Conservation (phyloP, 2,888 invertebrate species). For the Sacculina carcini region DNA sequence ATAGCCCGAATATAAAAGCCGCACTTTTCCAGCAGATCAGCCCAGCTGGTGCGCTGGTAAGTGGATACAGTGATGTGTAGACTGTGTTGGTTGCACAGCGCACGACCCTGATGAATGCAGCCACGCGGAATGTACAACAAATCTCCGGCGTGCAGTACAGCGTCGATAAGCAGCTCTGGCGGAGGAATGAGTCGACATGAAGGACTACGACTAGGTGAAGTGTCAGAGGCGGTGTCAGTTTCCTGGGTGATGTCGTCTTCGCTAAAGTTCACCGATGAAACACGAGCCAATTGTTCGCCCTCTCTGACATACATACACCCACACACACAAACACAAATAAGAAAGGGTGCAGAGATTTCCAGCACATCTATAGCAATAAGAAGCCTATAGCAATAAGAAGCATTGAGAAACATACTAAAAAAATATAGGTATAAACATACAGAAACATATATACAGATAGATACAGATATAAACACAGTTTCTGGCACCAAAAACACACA, state of each 20-base stretch:
- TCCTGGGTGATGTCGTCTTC: slow-evolving; percentile 38
- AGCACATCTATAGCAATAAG: no score
- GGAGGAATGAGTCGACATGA: no score
- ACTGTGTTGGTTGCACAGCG: slow-evolving; percentile 53
- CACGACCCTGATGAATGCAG: slow-evolving; percentile 28
- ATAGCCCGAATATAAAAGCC: no score
- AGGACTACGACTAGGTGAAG: no score
- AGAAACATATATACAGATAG: neutral
- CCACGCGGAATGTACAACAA: slow-evolving; percentile 62
- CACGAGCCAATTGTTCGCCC: slow-evolving; percentile 44
- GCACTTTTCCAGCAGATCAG: slow-evolving; percentile 53
- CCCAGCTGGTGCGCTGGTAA: slow-evolving; percentile 71
- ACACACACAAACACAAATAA: no score
- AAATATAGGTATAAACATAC: neutral
- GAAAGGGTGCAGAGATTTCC: no score
- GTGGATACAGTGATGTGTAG: slow-evolving; percentile 80
- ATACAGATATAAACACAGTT: neutral
- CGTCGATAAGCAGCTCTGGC: slow-evolving; percentile 53
- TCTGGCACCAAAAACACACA: no score
- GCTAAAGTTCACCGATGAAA: slow-evolving; percentile 50
- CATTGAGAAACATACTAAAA: neutral
- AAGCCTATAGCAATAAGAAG: no score
- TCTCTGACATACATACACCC: slow-evolving; percentile 16
- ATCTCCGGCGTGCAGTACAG: slow-evolving; percentile 57
- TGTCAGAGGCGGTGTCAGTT: no score